phyloP scores from a whole-genome alignment of 2,797 vertebrate species.

The Emydoidea blandingii region DNA sequence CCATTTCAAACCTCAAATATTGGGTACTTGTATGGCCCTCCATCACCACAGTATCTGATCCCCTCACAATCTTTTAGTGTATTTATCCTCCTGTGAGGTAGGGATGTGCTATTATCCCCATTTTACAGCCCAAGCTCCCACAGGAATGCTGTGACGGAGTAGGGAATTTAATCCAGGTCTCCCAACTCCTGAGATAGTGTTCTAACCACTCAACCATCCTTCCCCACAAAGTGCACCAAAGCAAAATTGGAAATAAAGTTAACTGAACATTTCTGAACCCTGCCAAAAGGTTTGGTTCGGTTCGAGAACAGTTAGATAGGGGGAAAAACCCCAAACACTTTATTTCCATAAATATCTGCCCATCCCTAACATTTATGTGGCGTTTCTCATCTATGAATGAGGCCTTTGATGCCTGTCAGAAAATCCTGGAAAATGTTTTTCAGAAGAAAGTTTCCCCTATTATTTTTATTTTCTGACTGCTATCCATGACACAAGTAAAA shows the following conservation, averaged over 20 bases:
- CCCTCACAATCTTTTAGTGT: not conserved
- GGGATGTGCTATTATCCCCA: not conserved
- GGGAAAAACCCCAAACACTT: not conserved
- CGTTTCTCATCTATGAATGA: not conserved
- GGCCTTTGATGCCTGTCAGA: not conserved
- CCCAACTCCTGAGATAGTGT: not conserved
- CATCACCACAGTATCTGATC: not conserved
- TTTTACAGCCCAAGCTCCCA: not conserved
- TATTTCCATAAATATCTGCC: not conserved
- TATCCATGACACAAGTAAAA: not conserved
- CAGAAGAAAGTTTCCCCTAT: constrained; percentile 34
- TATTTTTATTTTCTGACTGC: not conserved
- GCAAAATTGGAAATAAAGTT: not conserved
- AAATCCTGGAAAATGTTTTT: not conserved
- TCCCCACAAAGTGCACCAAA: not conserved
- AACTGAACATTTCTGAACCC: not conserved
- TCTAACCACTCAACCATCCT: not conserved
- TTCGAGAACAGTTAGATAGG: not conserved
- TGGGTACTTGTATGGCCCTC: not conserved
- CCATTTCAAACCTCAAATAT: not conserved
- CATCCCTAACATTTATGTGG: not conserved
- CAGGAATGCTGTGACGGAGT: accelerated
- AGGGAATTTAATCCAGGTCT: accelerated
- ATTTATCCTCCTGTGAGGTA: not conserved
- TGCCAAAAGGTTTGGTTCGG: not conserved